Conservation (phyloP, 2,113 vertebrate genomes). For the Chinchilla lanigera region DNA sequence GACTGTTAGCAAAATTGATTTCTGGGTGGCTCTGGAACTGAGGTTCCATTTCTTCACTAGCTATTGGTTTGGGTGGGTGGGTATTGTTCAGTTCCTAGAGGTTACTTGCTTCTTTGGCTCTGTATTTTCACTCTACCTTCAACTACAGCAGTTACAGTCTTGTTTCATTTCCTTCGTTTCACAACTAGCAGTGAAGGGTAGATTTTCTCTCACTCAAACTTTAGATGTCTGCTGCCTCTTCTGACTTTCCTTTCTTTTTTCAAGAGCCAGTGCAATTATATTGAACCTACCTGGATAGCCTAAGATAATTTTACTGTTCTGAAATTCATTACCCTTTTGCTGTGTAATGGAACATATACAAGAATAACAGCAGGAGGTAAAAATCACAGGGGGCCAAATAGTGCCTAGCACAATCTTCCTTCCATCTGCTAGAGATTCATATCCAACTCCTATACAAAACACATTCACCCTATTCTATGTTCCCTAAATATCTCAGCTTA, state of each 20-base stretch:
- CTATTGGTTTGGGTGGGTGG: neutral
- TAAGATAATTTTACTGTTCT: slow-evolving; percentile 18
- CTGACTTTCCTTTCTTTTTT: neutral
- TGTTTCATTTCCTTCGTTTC: neutral
- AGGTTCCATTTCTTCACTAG: neutral
- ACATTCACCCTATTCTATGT: neutral
- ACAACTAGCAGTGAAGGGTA: neutral
- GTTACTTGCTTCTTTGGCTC: neutral
- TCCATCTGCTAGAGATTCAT: neutral
- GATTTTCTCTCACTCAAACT: neutral
- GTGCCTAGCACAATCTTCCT: neutral
- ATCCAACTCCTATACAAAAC: neutral
- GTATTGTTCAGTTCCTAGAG: neutral
- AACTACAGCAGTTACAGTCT: slow-evolving; percentile 9
- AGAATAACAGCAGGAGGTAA: neutral
- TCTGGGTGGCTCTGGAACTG: neutral
- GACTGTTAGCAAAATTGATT: slow-evolving; percentile 7
- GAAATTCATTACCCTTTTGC: neutral
- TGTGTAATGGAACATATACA: neutral
- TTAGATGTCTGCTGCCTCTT: neutral
- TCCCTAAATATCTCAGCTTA: neutral
- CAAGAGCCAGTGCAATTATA: neutral
- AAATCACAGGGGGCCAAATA: neutral
- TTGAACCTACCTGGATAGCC: neutral
- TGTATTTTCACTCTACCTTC: neutral